Conservation (phyloP, 2,888 invertebrate species). For the Busseola fusca region DNA sequence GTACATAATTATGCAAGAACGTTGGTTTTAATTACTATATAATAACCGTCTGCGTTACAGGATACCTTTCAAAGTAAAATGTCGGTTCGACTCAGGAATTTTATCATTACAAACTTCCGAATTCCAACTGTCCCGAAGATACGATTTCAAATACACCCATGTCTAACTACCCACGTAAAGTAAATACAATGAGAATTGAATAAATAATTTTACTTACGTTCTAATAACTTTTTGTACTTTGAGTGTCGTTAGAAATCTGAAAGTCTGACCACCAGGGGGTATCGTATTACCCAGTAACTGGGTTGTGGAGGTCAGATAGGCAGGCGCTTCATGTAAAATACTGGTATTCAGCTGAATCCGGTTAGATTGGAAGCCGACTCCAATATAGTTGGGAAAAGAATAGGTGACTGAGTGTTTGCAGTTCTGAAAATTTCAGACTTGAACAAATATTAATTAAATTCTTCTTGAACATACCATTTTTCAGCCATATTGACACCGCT, state of each 20-base stretch:
- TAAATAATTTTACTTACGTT: not conserved
- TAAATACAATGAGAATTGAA: constrained; percentile 14
- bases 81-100: constrained; percentile 1
- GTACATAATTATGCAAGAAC: not conserved
- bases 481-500: too few relatives aligned
- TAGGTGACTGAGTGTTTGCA: not conserved
- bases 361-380: too few relatives aligned
- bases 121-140: constrained; percentile 7
- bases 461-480: not conserved
- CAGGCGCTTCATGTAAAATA: too few relatives aligned
- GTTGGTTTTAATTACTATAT: not conserved
- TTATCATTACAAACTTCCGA: not conserved
- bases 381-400: too few relatives aligned
- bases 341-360: too few relatives aligned
- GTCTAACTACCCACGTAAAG: not conserved
- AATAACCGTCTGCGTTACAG: not conserved
- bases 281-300: too few relatives aligned
- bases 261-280: too few relatives aligned
- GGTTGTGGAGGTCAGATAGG: too few relatives aligned
- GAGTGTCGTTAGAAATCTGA: too few relatives aligned
- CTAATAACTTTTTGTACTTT: constrained; percentile 9
- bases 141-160: constrained; percentile 21
- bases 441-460: not conserved
- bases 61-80: not conserved
- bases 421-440: constrained; percentile 1